Percentiles rank a stretch among this genome's conserved stretches.
phyloP scores from a whole-genome alignment of 2,113 vertebrate genomes.

The Odontophorus gujanensis region DNA sequence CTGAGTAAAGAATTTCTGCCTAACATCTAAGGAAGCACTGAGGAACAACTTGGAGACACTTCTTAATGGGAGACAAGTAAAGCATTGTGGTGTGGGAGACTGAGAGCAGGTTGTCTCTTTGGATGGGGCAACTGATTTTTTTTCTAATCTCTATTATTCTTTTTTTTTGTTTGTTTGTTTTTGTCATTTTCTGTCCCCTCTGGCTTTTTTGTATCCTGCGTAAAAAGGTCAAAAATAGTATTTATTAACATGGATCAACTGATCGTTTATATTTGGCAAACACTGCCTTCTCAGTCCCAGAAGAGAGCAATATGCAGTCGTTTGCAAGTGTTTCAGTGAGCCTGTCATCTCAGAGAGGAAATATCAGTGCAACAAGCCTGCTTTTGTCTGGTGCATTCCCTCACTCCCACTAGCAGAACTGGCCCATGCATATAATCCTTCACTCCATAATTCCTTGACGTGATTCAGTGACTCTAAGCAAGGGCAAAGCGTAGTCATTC shows the following conservation, averaged over 20 bases:
- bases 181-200: background rate
- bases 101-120: background rate
- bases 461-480: constrained; percentile 11
- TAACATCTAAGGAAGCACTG: background rate
- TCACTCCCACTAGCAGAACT: background rate
- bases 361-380: background rate
- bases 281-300: background rate
- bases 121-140: background rate
- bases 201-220: background rate
- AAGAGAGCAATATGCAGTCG: background rate
- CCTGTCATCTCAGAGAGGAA: background rate
- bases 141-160: background rate
- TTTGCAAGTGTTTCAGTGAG: background rate
- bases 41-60: background rate
- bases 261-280: background rate
- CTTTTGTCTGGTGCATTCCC: background rate
- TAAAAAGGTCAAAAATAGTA: background rate
- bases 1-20: too few species aligned
- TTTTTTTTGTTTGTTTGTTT: background rate
- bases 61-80: background rate
- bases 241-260: background rate
- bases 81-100: background rate
- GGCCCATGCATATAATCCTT: background rate
- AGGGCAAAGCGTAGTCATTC: constrained; percentile 14
- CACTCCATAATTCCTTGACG: background rate